phyloP scores from a whole-genome alignment of 2,797 vertebrate species.

The Muraenolepis orangiensis region DNA sequence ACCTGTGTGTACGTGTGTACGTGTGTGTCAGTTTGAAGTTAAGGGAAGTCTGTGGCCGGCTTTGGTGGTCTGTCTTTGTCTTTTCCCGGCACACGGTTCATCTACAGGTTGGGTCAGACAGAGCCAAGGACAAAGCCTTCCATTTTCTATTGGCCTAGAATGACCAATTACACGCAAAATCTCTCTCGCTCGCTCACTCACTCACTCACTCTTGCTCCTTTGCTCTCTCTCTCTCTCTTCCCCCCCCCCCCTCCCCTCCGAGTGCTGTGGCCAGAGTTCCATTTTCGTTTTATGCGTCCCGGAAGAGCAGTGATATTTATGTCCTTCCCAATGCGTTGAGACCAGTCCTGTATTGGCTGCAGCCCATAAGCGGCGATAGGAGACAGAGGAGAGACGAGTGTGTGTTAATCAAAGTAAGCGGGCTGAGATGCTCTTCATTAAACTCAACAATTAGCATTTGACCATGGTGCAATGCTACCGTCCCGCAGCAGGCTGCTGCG shows the following conservation, averaged over 20 bases:
- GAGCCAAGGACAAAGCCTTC: conserved; percentile 34
- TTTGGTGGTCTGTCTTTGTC: conserved; percentile 28
- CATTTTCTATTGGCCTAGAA: conserved; percentile 30
- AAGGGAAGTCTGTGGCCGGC: background rate
- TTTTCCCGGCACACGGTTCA: conserved; percentile 17
- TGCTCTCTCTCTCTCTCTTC: background rate
- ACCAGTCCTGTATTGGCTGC: background rate
- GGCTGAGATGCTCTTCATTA: background rate
- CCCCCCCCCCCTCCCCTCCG: background rate
- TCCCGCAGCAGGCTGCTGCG: background rate
- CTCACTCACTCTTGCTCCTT: background rate
- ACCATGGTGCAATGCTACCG: background rate
- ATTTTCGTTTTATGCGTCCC: background rate
- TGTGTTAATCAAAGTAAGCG: background rate
- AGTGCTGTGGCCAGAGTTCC: background rate
- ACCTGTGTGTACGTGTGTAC: background rate
- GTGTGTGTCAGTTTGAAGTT: background rate
- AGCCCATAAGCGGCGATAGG: background rate
- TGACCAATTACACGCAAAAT: conserved; percentile 18
- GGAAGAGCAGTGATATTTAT: background rate
- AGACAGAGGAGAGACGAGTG: background rate
- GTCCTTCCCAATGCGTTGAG: background rate
- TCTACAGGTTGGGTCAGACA: background rate
- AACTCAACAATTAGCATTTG: background rate
- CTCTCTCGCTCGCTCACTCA: background rate